Evolutionary conservation across 2,797 vertebrate genomes (phyloP).

Genomic region (Adelosebastes latens): DNA sequence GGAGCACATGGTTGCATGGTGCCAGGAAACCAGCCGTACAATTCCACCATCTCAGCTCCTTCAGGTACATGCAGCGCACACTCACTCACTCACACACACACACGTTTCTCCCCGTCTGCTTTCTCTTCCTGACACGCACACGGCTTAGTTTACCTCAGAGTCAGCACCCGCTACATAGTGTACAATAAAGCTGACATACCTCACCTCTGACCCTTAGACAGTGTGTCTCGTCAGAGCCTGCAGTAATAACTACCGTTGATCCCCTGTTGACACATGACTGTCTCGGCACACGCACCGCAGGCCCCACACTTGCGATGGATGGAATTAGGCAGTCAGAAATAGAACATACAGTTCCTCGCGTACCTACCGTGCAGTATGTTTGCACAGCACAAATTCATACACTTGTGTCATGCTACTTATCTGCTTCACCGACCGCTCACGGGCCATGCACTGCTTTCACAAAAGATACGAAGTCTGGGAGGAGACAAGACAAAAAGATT

Average conservation of each 20-base stretch:
- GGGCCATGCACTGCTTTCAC: neutral
- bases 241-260: slow-evolving; percentile 77
- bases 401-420: slow-evolving; percentile 22
- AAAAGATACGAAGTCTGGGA: slow-evolving; percentile 12
- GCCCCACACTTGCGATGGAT: slow-evolving; percentile 55
- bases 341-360: slow-evolving; percentile 28
- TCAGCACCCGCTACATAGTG: slow-evolving; percentile 60
- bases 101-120: neutral
- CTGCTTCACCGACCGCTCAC: neutral
- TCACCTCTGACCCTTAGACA: slow-evolving; percentile 79
- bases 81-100: neutral
- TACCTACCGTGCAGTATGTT: slow-evolving; percentile 31
- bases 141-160: slow-evolving; percentile 52
- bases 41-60: slow-evolving; percentile 93
- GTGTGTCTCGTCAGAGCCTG: slow-evolving; percentile 69
- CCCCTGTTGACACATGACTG: slow-evolving; percentile 75
- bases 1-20: slow-evolving; percentile 98
- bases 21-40: slow-evolving; percentile 92
- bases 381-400: slow-evolving; percentile 31
- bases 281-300: slow-evolving; percentile 59
- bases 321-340: slow-evolving; percentile 60
- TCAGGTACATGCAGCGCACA: slow-evolving; percentile 84
- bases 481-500: slow-evolving; percentile 28
- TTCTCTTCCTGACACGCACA: slow-evolving; percentile 39
- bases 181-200: slow-evolving; percentile 71